A percentile compares a stretch with the other conserved stretches of the same genome.
phyloP scores from a whole-genome alignment of 1,140 invertebrate genomes.

The Drosophila carrolli region DNA sequence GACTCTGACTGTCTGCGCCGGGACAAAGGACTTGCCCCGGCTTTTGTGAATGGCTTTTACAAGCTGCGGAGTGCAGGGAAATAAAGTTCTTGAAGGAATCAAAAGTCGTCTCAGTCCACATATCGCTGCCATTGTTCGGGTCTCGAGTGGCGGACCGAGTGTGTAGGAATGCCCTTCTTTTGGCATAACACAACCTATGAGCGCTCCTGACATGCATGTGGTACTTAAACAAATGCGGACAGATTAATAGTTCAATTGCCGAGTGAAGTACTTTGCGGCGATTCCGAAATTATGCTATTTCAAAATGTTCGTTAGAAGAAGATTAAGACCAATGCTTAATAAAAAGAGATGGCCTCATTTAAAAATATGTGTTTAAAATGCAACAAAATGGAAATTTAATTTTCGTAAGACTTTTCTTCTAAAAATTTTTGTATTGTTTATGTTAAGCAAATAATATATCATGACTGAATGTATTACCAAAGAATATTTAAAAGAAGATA shows the following conservation, averaged over 20 bases:
- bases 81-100: constrained; percentile 73
- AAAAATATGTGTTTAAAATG: no score
- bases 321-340: no score
- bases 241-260: neutral
- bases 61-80: constrained; percentile 31
- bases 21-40: constrained; percentile 57
- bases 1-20: constrained; percentile 76
- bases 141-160: constrained; percentile 49
- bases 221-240: neutral
- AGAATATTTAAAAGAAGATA: no score
- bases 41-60: constrained; percentile 56
- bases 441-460: neutral
- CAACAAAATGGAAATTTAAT: no score
- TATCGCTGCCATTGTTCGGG: constrained; percentile 48
- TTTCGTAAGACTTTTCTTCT: no score
- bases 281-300: no score
- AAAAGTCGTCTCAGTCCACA: constrained; percentile 63
- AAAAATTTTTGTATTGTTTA: neutral
- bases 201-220: constrained; percentile 2
- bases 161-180: constrained; percentile 54
- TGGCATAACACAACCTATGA: constrained; percentile 22
- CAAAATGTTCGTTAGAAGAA: no score
- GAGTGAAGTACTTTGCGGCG: neutral
- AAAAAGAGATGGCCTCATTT: no score
- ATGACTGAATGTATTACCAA: no score